A percentile compares a stretch with the other conserved stretches of the same genome.
Evolutionary conservation across 1,140 invertebrate species (phyloP).

Genomic region (Notospermus geniculatus): DNA sequence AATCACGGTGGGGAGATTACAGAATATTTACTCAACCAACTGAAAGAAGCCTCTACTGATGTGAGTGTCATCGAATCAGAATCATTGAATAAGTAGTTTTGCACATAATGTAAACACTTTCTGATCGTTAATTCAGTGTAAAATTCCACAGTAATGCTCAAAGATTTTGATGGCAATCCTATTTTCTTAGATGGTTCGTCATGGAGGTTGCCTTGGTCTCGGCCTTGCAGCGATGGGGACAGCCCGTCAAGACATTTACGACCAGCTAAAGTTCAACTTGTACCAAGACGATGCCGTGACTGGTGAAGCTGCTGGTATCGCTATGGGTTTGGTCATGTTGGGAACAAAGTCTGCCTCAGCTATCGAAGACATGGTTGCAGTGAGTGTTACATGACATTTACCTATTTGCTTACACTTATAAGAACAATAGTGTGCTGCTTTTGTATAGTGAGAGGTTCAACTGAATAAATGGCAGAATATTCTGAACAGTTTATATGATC

Average conservation of each 20-base stretch:
- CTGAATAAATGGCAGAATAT: too few relatives aligned
- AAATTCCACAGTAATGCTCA: too few relatives aligned
- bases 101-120: too few relatives aligned
- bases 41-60: slow-evolving; percentile 81
- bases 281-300: slow-evolving; percentile 99
- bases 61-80: slow-evolving; percentile 27
- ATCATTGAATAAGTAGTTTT: too few relatives aligned
- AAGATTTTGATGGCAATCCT: too few relatives aligned
- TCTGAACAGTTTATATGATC: too few relatives aligned
- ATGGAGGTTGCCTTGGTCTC: slow-evolving; percentile 94
- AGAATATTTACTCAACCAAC: slow-evolving; percentile 89
- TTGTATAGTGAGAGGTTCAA: too few relatives aligned
- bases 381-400: too few relatives aligned
- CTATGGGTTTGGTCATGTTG: slow-evolving; percentile 98
- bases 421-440: too few relatives aligned
- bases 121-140: too few relatives aligned
- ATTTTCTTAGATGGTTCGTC: slow-evolving; percentile 80
- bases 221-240: slow-evolving; percentile 98
- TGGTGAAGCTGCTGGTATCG: slow-evolving; percentile 93
- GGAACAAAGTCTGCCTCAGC: slow-evolving; percentile 85
- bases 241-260: slow-evolving; percentile 86
- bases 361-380: slow-evolving; percentile 92
- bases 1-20: slow-evolving; percentile 98
- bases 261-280: slow-evolving; percentile 93
- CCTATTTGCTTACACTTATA: too few relatives aligned